Evolutionary conservation across 2,888 invertebrate species (phyloP), one percentile per base, ranked within the genome.

Genomic region (Drosophila infuscata): DNA sequence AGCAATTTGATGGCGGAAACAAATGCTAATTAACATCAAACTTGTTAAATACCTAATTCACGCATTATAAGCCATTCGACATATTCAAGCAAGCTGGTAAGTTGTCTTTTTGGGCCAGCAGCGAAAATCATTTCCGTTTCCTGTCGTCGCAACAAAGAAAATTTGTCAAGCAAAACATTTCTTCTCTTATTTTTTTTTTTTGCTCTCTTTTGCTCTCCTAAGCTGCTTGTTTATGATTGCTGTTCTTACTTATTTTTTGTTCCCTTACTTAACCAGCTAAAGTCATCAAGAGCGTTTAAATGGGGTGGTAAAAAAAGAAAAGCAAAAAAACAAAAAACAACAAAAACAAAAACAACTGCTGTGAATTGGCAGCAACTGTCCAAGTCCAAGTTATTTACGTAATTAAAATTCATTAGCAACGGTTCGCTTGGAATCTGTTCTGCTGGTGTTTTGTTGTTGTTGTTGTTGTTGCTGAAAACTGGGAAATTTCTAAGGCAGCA

Each of bases 371-470:
- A 51, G 46, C 48, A 62, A 72, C 54, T 61, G 77, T 43, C 56
- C 65, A 58, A 70, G 72, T 25, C 32, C 35, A 77, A 83, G 58
- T 79, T 76, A 71, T 76, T 79, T 72, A 71, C 69, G 63, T 74
- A 83, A 84, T 89, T 84, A 79, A 87, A 89, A 87, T 87, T 87
- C 89, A 87, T 72, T 74, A 76, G 75, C 57, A 59, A 79, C 32
- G 59, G 53, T 63, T 62, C 33, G 36, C 49, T 15, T 30, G 36
- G 46, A 30, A 48, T 58, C 29, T 12, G 9, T 3, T 11, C 51
- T 20, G 11, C 33, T 2, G 25, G n/a, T 51, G 54, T 66, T 41
- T 48, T 46, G 51, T 30, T 30, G 17, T 61, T 54, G 64, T 35
- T 60, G 51, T 30, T 30, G 17, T 61, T 54, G 64, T 35, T 60